Conservation (phyloP, 2,797 vertebrate genomes). For the Eurystomus glaucurus region DNA sequence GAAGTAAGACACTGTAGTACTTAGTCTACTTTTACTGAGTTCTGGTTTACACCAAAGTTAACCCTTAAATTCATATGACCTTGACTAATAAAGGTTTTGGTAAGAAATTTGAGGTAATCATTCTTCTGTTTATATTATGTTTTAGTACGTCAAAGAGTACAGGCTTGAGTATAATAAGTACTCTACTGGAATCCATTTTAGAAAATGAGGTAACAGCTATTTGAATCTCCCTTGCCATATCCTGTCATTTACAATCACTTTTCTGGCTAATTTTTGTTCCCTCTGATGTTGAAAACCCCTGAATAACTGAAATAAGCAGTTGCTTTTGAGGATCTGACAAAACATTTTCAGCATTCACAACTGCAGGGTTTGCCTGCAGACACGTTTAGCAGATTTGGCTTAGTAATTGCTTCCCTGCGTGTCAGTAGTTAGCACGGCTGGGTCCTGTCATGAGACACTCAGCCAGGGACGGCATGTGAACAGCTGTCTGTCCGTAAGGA, state of each 20-base stretch:
- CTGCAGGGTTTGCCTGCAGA: background rate
- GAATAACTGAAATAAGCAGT: background rate
- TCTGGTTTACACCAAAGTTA: background rate
- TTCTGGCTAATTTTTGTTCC: background rate
- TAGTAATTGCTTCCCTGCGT: fast-evolving
- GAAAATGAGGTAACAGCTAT: background rate
- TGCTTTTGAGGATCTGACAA: background rate
- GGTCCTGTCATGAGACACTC: fast-evolving
- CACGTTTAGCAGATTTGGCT: background rate
- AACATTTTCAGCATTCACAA: background rate
- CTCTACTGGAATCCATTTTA: background rate
- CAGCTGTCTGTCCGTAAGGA: background rate
- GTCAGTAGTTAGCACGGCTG: fast-evolving
- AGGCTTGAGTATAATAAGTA: background rate
- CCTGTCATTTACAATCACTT: background rate
- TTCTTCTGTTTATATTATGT: background rate
- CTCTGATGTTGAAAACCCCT: background rate
- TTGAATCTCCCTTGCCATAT: background rate
- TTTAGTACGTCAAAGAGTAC: background rate
- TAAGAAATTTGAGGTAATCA: background rate
- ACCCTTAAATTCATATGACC: background rate
- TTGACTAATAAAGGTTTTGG: background rate
- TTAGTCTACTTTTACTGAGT: background rate
- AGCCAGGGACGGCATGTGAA: background rate
- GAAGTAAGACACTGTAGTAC: background rate